Percentiles rank a stretch among this genome's conserved stretches.
Evolutionary conservation across 1,140 invertebrate species (phyloP).

Genomic region (Penaeus indicus): DNA sequence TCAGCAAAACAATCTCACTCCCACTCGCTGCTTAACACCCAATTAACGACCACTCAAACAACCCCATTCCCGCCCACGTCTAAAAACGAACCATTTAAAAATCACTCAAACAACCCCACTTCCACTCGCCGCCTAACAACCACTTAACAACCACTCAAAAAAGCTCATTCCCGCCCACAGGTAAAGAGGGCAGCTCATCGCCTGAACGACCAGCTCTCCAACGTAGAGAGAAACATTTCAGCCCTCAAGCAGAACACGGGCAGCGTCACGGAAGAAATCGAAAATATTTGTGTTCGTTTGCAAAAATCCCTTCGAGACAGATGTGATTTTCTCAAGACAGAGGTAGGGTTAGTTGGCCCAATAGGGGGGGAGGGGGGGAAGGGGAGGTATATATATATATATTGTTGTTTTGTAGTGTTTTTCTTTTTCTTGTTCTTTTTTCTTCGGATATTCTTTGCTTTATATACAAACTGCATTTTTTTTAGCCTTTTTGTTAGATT

Average conservation of each 20-base stretch:
- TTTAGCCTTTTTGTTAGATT: too few relatives aligned
- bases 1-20: too few relatives aligned
- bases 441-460: too few relatives aligned
- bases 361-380: too few relatives aligned
- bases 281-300: constrained; percentile 90
- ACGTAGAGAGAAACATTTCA: constrained; percentile 88
- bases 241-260: constrained; percentile 87
- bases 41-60: too few relatives aligned
- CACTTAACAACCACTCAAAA: constrained; percentile 48
- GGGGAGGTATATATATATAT: neutral
- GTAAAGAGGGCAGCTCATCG: constrained; percentile 81
- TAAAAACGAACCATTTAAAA: too few relatives aligned
- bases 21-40: too few relatives aligned
- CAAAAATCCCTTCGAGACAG: constrained; percentile 92
- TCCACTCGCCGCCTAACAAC: too few relatives aligned
- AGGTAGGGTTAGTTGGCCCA: constrained; percentile 73
- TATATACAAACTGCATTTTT: too few relatives aligned
- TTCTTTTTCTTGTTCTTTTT: too few relatives aligned
- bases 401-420: neutral
- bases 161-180: constrained; percentile 75
- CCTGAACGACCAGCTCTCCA: constrained; percentile 84
- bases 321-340: constrained; percentile 87
- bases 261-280: constrained; percentile 90
- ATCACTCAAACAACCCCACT: too few relatives aligned
- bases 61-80: too few relatives aligned